Base-by-base conservation (phyloP, 2,888 invertebrate genomes). In the Reticulitermes lucifugus region DNA sequence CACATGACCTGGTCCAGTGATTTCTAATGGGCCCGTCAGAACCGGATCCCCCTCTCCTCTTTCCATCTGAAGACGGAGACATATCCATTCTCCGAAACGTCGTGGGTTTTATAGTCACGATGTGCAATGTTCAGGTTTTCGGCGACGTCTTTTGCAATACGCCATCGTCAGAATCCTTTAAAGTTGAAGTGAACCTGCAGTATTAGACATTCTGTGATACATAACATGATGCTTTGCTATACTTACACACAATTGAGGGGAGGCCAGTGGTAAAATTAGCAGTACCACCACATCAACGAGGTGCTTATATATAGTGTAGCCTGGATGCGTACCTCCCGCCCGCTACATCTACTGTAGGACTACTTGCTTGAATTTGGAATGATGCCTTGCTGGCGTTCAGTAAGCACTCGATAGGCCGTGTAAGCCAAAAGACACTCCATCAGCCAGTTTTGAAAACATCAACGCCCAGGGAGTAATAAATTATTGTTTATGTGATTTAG, bases 261-360 rank as follows among this genome's bases (percentile, higher is more conserved):
- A 65, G n/a, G 65, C n/a, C 55, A 55, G 65, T 25, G n/a, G 65
- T 65, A 65, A 65, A 65, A 25, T 65, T 65, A 65, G 65, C 65
- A 55, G 1, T 46, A 46, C 46, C 70, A 4, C 25, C 73, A 12
- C 73, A 73, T 73, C 41, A 73, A 35, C 73, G 73, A 73, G 35
- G 73, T 73, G 41, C 73, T 73, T 73, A 73, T 73, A 73, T 73
- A 73, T 73, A 73, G 73, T 41, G 18, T 35, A 21, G 73, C 25
- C 71, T 73, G 41, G 41, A 73, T 35, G 41, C 12, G 9, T 65
- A 25, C 65, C 65, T n/a, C 65, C 65, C 65, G 9, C 25, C 65
- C 65, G 25, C 65, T 65, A 25, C 25, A 25, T n/a, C 65, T 25
- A n/a, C n/a, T n/a, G 65, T 18, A 55, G 55, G 14, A 18, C 55